Evolutionary conservation across 2,113 vertebrate genomes (phyloP), one percentile per base, ranked within the genome.

Genomic region (Hipposideros armiger): DNA sequence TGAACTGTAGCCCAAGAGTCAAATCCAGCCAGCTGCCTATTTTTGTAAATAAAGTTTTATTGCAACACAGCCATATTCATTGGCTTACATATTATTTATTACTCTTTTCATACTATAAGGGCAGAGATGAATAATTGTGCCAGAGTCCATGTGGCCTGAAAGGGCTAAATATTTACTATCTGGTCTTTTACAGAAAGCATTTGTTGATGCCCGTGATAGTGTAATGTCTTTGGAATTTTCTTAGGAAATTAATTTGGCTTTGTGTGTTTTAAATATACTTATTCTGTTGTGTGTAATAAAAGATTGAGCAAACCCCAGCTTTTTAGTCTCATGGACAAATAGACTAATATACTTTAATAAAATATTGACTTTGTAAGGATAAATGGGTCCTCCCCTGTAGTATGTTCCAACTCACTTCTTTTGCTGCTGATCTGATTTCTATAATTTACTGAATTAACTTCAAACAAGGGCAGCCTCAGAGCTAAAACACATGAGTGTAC

Each of bases 41-140:
- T 89, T 95, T 77, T 94, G 54, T 77, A 82, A 94, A 87, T 90
- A 67, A 94, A 96, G 62, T 77, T 90, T 94, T 69, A 56, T 58
- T 87, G 81, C 30, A 92, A 67, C n/a, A 82, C 1, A 90, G 16
- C 5, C 74, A 67, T 0, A 1, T 3, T 77, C 20, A 17, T 84
- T 86, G 56, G 42, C 36, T 87, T 92, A 66, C 30, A 47, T 74
- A 54, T 67, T 19, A 26, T 73, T n/a, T 81, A 15, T 76, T 72
- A 32, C 14, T 87, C 2, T 88, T 91, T 95, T 88, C 17, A 19
- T 32, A 6, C 22, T 72, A 26, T 6, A 89, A 92, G 19, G 56
- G 54, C 67, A 77, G 47, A 92, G 24, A 62, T 87, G 47, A 83
- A 54, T 83, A 80, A 69, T 58, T 45, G 58, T 88, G 13, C 20